Conservation (phyloP, 2,888 invertebrate species). For the Xylota sylvarum region DNA sequence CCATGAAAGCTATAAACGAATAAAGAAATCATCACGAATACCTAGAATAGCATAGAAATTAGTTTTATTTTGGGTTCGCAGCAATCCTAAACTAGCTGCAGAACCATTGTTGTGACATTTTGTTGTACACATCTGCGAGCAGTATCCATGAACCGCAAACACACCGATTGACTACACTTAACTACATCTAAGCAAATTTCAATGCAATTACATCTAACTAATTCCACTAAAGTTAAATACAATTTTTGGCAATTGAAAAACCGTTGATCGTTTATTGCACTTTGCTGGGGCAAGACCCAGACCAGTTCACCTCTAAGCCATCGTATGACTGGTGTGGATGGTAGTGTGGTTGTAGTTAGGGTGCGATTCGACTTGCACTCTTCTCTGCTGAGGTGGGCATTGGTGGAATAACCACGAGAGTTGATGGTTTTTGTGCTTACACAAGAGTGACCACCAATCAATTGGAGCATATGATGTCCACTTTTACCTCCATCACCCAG, state of each 20-base stretch:
- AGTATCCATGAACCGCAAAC: conserved; percentile 28
- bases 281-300: background rate
- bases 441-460: conserved; percentile 60
- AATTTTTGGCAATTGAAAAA: conserved; percentile 75
- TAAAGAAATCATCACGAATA: conserved; percentile 21
- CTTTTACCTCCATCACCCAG: conserved; percentile 20
- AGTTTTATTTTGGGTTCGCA: conserved; percentile 21
- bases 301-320: conserved; percentile 21
- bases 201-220: conserved; percentile 74
- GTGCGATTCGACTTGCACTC: conserved; percentile 30
- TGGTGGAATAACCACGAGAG: conserved; percentile 9
- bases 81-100: conserved; percentile 51
- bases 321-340: conserved; percentile 55
- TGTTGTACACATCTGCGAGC: conserved; percentile 28
- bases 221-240: conserved; percentile 68
- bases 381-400: conserved; percentile 33
- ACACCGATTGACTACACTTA: conserved; percentile 40
- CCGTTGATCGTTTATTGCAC: conserved; percentile 41
- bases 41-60: conserved; percentile 21
- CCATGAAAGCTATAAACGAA: conserved; percentile 24
- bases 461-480: conserved; percentile 66
- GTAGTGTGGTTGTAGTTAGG: conserved; percentile 26
- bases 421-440: conserved; percentile 55
- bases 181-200: conserved; percentile 51
- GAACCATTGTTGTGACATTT: conserved; percentile 18